A percentile compares a stretch with the other conserved stretches of the same genome.
These are phyloP conservation scores for Dasyprocta punctata DNA, from an alignment of 2,113 vertebrate species.

Conservation along the genomic window DNA sequence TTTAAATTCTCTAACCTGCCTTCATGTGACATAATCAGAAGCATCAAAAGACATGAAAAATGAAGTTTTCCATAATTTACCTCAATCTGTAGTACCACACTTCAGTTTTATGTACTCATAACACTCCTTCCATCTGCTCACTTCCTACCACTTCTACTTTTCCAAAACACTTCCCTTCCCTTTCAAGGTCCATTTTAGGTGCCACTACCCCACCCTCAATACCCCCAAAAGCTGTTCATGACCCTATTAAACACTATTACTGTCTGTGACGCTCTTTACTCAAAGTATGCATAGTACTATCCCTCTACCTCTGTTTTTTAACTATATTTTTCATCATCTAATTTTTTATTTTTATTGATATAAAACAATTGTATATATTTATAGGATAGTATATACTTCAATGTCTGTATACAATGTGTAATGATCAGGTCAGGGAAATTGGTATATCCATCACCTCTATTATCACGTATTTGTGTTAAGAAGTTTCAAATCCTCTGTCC, in stretches of 20 bases:
- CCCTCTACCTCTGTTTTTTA: neutral
- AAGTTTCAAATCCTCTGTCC: neutral
- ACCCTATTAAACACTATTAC: too few relatives aligned
- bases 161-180: neutral
- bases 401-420: neutral
- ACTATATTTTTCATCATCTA: neutral
- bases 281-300: rapidly evolving
- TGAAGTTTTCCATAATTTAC: neutral
- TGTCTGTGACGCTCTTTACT: neutral
- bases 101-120: neutral
- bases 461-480: too few relatives aligned
- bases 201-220: too few relatives aligned
- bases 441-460: neutral
- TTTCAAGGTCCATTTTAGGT: neutral
- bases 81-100: neutral
- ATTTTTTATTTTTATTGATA: neutral
- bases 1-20: neutral
- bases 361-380: neutral
- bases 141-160: neutral
- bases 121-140: neutral
- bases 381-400: neutral
- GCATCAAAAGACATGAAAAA: neutral
- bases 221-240: neutral
- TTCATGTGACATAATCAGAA: neutral
- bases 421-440: neutral